A percentile compares a stretch with the other conserved stretches of the same genome.
phyloP scores from a whole-genome alignment of 2,888 invertebrate genomes.

The Acanthosepion esculentum region DNA sequence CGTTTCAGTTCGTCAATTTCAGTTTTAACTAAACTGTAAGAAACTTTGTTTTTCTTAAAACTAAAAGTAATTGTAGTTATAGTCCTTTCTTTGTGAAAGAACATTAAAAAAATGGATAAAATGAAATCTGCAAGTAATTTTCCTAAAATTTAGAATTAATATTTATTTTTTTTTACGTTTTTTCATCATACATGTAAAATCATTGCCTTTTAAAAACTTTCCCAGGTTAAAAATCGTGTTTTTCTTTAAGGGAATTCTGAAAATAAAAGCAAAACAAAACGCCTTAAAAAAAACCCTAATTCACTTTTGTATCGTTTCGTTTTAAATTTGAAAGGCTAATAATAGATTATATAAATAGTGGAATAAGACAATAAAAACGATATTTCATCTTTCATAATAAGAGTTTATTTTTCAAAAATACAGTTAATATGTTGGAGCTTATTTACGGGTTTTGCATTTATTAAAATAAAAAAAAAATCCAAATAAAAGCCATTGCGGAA shows the following conservation, averaged over 20 bases:
- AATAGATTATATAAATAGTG: not conserved
- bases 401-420: not conserved
- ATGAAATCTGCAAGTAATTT: not conserved
- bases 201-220: not conserved
- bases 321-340: not conserved
- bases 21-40: not conserved
- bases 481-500: not conserved
- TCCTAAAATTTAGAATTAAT: not conserved
- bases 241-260: not conserved
- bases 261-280: not conserved
- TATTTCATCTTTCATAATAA: not conserved
- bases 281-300: not conserved
- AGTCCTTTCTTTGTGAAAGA: too few species aligned
- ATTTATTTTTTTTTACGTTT: not conserved
- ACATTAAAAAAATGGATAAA: not conserved
- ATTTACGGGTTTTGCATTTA: not conserved
- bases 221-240: not conserved
- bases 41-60: not conserved
- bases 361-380: not conserved
- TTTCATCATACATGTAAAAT: not conserved
- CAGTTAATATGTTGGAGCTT: not conserved
- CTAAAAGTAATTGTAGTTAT: too few species aligned
- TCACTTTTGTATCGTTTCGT: not conserved
- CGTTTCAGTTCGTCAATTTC: not conserved
- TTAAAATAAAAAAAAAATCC: not conserved